These are phyloP conservation scores for Tetranychus piercei DNA, from an alignment of 2,888 invertebrate genomes.

Conservation along the genomic window DNA sequence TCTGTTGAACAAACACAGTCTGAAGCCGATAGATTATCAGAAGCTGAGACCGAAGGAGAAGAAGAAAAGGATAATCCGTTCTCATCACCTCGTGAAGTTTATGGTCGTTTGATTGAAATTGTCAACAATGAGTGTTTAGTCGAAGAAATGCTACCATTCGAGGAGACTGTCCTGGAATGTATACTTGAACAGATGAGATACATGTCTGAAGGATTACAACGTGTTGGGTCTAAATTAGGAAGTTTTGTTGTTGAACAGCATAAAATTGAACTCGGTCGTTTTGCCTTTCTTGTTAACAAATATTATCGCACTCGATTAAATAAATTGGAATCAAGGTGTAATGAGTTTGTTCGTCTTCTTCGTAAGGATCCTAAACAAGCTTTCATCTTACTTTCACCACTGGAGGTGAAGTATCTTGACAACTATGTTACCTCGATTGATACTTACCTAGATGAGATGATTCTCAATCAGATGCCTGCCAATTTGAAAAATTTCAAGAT, in stretches of 20 bases:
- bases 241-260: conserved; percentile 22
- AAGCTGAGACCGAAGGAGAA: neutral
- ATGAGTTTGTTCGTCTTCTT: conserved; percentile 18
- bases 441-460: conserved; percentile 15
- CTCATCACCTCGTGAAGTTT: conserved; percentile 17
- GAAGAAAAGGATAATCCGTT: conserved; percentile 5
- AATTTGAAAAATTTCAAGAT: conserved; percentile 14
- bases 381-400: conserved; percentile 16
- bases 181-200: conserved; percentile 21
- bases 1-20: neutral
- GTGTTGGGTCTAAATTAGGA: conserved; percentile 13
- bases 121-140: conserved; percentile 17
- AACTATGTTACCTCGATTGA: conserved; percentile 18
- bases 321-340: conserved; percentile 20
- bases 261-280: conserved; percentile 19
- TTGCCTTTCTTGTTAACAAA: conserved; percentile 19
- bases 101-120: conserved; percentile 18
- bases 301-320: conserved; percentile 19
- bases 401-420: conserved; percentile 22
- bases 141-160: conserved; percentile 20
- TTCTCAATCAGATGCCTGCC: conserved; percentile 18
- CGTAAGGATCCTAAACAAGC: conserved; percentile 14
- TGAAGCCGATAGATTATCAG: neutral
- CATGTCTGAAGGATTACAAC: conserved; percentile 17
- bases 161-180: conserved; percentile 20